Base-by-base conservation (phyloP, 1,140 invertebrate genomes). In the Hesperophylax magnus region DNA sequence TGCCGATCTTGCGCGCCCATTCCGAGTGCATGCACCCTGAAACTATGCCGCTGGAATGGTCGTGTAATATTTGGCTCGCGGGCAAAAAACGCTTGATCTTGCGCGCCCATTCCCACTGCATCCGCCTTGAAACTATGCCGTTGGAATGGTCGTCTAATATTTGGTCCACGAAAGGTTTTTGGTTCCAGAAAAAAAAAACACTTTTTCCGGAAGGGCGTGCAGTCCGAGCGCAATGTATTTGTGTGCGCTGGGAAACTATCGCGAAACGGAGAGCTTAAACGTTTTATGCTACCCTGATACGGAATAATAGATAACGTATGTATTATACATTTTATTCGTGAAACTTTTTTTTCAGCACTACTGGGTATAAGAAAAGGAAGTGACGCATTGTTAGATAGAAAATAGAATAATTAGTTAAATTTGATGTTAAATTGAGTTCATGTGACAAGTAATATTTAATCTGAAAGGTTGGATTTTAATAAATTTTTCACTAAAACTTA, bases 1-100 rank as follows among this genome's bases (percentile, higher is more conserved):
- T 39, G 60, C 81, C 39, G 67, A 71, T 47, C 14, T 18, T 20
- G 67, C n/a, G 22, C 54, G 54, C 52, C 53, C 72, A 75, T 58
- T 58, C 72, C 52, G 56, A 67, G 47, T 54, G 67, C 65, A 61
- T 39, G 24, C 53, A 24, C 24, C 9, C n/a, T 22, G n/a, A 47
- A 71, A 71, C 31, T 22, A 71, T 71, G 34, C 34, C 67, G 67
- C 22, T 3, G 67, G 18, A 71, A 71, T 20, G 67, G 67, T 18
- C 8, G 63, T 34, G 27, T 20, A 52, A 71, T 47, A 71, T 71
- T 71, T 22, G 39, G 34, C 14, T 6, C 15, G 67, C 39, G 39
- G 8, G 39, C 9, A 47, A 8, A 27, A 27, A 27, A 27, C 27
- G 5, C 27, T 27, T 2, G 63, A 34, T 31, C 8, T 15, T n/a